phyloP scores from a whole-genome alignment of 2,888 invertebrate species.

The Elmis aenea region DNA sequence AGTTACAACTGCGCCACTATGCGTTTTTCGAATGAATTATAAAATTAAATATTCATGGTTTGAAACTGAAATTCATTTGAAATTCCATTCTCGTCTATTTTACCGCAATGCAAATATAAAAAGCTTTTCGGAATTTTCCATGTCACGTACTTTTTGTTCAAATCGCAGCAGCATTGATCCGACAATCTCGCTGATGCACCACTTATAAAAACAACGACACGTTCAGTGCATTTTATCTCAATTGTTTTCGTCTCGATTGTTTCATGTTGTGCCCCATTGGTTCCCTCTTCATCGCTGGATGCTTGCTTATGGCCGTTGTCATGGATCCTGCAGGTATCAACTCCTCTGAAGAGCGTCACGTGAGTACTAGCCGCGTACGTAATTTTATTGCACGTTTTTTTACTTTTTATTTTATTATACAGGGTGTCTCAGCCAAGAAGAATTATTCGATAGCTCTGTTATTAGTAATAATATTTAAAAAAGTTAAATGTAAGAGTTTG shows the following conservation, averaged over 20 bases:
- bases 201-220: constrained; percentile 37
- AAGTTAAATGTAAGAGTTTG: too few species aligned
- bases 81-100: constrained; percentile 10
- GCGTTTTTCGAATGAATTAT: too few species aligned
- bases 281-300: constrained; percentile 31
- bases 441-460: too few species aligned
- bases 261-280: constrained; percentile 48
- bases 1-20: too few species aligned
- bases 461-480: too few species aligned
- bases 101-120: constrained; percentile 11
- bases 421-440: too few species aligned
- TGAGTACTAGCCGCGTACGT: too few species aligned
- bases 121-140: constrained; percentile 29
- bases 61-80: constrained; percentile 10
- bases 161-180: constrained; percentile 40
- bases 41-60: constrained; percentile 9
- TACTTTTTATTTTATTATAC: too few species aligned
- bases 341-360: constrained; percentile 62
- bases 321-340: constrained; percentile 50
- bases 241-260: constrained; percentile 49
- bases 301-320: constrained; percentile 35
- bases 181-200: constrained; percentile 36
- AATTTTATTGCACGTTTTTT: too few species aligned
- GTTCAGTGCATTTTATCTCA: constrained; percentile 44
- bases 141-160: constrained; percentile 38